Evolutionary conservation across 2,888 invertebrate species (phyloP), one percentile per base, ranked within the genome.

Genomic region (Orgyia antiqua): DNA sequence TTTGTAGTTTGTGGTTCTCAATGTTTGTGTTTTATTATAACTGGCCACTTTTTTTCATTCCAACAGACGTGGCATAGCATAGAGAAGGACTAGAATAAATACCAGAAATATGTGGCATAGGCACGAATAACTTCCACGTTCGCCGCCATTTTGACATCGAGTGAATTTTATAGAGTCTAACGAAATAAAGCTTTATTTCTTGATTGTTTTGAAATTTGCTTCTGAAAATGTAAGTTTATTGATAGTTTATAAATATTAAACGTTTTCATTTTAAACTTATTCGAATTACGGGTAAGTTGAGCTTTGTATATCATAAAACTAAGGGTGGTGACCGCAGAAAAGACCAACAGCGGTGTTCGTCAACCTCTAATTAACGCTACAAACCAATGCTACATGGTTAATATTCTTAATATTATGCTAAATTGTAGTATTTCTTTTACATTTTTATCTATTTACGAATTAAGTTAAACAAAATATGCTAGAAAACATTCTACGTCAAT

Each of bases 41-140:
- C 84, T 86, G 86, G 86, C 82, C 83, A 86, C 79, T 83, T 83
- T 82, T 62, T 67, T 48, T 65, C 91, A 88, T n/a, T n/a, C n/a
- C n/a, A n/a, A n/a, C n/a, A n/a, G n/a, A n/a, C n/a, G n/a, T n/a
- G n/a, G n/a, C n/a, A n/a, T n/a, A n/a, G n/a, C n/a, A n/a, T n/a
- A n/a, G n/a, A n/a, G n/a, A n/a, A n/a, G n/a, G n/a, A n/a, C n/a
- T n/a, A n/a, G n/a, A n/a, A n/a, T n/a, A n/a, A n/a, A n/a, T n/a
- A n/a, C n/a, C n/a, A n/a, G n/a, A n/a, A n/a, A 91, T 92, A 93
- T 92, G 93, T 93, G 93, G 93, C 93, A 92, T 88, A 89, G 88
- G 89, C 89, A 89, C 89, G 89, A 90, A 88, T 83, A 88, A 89
- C 89, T 89, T 91, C 89, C 89, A 90, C 90, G 90, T 91, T 91